phyloP scores from a whole-genome alignment of 1,140 invertebrate species.

The Saccostrea echinata region DNA sequence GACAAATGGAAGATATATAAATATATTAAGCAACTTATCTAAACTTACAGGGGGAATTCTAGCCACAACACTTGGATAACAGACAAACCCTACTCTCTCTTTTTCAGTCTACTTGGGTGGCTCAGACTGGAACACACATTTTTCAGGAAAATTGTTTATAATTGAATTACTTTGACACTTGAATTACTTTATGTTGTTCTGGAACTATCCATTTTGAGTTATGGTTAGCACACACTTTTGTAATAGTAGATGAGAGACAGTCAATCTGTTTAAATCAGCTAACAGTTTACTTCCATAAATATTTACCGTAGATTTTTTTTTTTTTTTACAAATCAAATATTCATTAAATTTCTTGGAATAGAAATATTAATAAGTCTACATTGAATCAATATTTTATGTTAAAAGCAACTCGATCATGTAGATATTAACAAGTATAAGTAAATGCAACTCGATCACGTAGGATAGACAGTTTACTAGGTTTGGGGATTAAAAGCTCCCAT shows the following conservation, averaged over 20 bases:
- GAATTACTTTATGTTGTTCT: not conserved
- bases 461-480: not conserved
- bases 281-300: not conserved
- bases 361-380: not conserved
- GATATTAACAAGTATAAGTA: too few relatives aligned
- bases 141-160: conserved; percentile 25
- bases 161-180: conserved; percentile 26
- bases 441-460: not conserved
- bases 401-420: not conserved
- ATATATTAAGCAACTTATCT: not conserved
- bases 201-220: not conserved
- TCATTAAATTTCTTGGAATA: not conserved
- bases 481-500: not conserved
- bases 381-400: not conserved
- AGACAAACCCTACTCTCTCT: not conserved
- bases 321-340: not conserved
- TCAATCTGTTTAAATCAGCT: not conserved
- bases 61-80: conserved; percentile 14
- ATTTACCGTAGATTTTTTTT: not conserved
- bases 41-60: not conserved
- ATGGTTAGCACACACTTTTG: not conserved
- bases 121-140: not conserved
- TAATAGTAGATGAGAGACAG: not conserved
- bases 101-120: conserved; percentile 5
- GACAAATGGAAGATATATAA: not conserved